Conservation (phyloP, 1,140 invertebrate species). For the Bicyclus anynana region DNA sequence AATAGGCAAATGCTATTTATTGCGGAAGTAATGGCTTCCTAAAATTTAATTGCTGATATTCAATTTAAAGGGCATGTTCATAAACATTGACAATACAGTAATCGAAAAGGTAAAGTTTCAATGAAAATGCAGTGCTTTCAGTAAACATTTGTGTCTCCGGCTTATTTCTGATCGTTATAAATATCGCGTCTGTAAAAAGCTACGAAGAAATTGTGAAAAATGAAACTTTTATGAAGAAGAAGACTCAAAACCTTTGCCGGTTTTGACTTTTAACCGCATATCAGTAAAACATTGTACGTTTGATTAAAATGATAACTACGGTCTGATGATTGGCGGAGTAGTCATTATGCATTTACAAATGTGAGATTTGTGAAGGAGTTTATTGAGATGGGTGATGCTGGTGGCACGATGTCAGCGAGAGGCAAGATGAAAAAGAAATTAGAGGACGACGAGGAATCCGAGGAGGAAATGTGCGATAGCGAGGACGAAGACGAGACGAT, state of each 20-base stretch:
- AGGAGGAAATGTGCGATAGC: constrained; percentile 58
- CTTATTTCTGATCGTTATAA: constrained; percentile 40
- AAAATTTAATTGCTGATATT: constrained; percentile 71
- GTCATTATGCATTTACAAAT: constrained; percentile 35
- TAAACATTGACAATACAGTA: constrained; percentile 30
- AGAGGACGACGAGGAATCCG: constrained; percentile 57
- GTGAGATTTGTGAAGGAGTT: constrained; percentile 23
- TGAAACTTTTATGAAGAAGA: constrained; percentile 17
- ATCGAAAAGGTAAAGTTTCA: constrained; percentile 27
- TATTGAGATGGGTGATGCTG: constrained; percentile 52
- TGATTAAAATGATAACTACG: constrained; percentile 23
- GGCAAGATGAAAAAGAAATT: constrained; percentile 52
- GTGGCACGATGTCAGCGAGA: constrained; percentile 45
- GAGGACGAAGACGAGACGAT: constrained; percentile 72
- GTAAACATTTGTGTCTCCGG: constrained; percentile 57
- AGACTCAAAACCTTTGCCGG: constrained; percentile 6
- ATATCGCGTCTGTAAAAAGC: constrained; percentile 49
- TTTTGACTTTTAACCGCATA: constrained; percentile 5
- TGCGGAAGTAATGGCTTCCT: constrained; percentile 78
- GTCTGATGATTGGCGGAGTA: constrained; percentile 22
- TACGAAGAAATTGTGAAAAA: constrained; percentile 48
- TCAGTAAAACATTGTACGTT: constrained; percentile 16
- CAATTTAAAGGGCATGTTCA: constrained; percentile 49
- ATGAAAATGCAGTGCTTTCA: constrained; percentile 31
- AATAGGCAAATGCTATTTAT: constrained; percentile 75